Evolutionary conservation across 1,140 invertebrate genomes (phyloP), one percentile per base, ranked within the genome.

Genomic region (Dysdera silvatica): DNA sequence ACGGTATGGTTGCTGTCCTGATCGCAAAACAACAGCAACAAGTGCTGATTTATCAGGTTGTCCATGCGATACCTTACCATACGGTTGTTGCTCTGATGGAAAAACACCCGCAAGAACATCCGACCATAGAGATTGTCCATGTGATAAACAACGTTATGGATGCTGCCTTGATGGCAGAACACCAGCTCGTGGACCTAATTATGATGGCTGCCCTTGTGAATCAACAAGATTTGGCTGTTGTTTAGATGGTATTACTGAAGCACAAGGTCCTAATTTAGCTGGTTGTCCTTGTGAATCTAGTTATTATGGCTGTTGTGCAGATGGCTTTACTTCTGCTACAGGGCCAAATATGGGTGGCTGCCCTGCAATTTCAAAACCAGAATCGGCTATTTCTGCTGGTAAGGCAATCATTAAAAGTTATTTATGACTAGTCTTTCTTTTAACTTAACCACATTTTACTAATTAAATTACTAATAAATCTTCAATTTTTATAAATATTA

Each of bases 111-210:
- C 77, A 40, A 59, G 53, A 31, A 54, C 49, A 20, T 32, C 53
- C n/a, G 61, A 64, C 6, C 10, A 54, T 28, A 28, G 48, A 10
- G 61, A 58, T 23, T 67, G 66, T 47, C 60, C 60, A 7, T 68
- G 65, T 35, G 26, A 45, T 2, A 29, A 43, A 16, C 59, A 62
- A 5, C 23, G 49, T 8, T 59, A 68, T 28, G 76, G 77, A 16
- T 96, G 93, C 75, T 96, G 93, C 72, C 87, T 88, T 0, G 92
- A 96, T 73, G 91, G 94, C 68, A 85, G 89, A 68, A 79, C 83
- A n/a, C 78, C 87, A 2, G 90, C 92, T 6, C 79, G 82, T 58
- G 92, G 93, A 65, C 84, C 88, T 0, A 82, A 89, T 14, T 65
- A 65, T 26, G 61, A 67, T 45, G 68, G 66, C 12, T 95, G 93